Base-by-base conservation (phyloP, 2,888 invertebrate species). In the Cryptus viduatorius region DNA sequence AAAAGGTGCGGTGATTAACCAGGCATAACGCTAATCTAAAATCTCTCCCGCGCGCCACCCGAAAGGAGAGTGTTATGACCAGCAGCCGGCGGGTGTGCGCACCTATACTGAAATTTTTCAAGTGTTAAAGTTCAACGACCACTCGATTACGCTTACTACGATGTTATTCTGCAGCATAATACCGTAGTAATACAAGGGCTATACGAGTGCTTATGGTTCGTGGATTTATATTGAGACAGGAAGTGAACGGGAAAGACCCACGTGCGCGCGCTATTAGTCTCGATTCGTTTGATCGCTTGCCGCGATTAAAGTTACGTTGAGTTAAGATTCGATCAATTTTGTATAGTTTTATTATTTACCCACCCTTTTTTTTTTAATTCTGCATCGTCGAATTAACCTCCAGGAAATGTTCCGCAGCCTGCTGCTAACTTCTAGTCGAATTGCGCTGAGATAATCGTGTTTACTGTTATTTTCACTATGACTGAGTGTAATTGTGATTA, bases 241-340 rank as follows among this genome's bases (percentile, higher is more conserved):
- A 84, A 84, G 71, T 72, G 79, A 84, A 79, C 67, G 78, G 53
- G 79, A 67, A 61, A 72, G 79, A 50, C 64, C 37, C 86, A 86
- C 86, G 86, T 86, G 86, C 79, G 76, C 84, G 84, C 71, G 69
- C 76, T 82, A 86, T 87, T 87, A 90, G 89, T 90, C 90, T 89
- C 87, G 86, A 79, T 71, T 65, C 75, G 81, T 79, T 81, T 69
- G 84, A 81, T 81, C 86, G 85, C 78, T 79, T 72, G 72, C 82
- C 75, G 77, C 75, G 79, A 83, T 86, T 86, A 82, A 87, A 77
- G 56, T 72, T 85, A 44, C 59, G 65, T 50, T 46, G 65, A 46
- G 61, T 81, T 65, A 61, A 37, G 65, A 76, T 77, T 69, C 48
- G 73, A 84, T 84, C 78, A 59, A 29, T 53, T 31, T 77, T 68